These are phyloP conservation scores for Cydia splendana DNA, from an alignment of 1,140 invertebrate species.

Conservation along the genomic window DNA sequence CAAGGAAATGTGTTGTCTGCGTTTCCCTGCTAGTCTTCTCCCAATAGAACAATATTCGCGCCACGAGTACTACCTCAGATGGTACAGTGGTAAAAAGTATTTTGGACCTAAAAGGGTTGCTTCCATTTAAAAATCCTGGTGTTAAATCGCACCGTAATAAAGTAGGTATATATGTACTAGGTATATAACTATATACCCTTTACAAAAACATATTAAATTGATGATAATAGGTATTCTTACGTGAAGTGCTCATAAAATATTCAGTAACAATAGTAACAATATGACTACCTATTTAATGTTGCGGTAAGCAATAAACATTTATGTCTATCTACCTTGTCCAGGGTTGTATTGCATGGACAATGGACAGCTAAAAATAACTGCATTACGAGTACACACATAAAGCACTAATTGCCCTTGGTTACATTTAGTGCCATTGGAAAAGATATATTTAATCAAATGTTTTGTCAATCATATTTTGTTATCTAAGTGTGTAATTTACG, in stretches of 20 bases:
- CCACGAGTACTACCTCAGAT: not conserved
- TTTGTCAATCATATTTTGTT: too few relatives aligned
- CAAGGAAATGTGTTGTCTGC: conserved; percentile 66
- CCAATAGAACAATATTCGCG: conserved; percentile 23
- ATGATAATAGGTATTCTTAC: not conserved
- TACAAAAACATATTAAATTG: not conserved
- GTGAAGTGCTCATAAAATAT: conserved; percentile 8
- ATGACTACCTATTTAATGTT: conserved; percentile 40
- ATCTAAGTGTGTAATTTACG: not conserved
- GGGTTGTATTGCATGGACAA: conserved; percentile 47
- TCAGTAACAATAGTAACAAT: conserved; percentile 33
- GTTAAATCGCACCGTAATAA: not conserved
- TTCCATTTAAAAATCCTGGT: not conserved
- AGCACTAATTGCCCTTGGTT: not conserved
- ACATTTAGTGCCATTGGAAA: not conserved
- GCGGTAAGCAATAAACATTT: conserved; percentile 45
- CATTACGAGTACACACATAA: not conserved
- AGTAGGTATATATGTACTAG: not conserved
- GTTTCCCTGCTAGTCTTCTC: conserved; percentile 56
- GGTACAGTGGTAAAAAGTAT: not conserved
- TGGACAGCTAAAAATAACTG: conserved; percentile 34
- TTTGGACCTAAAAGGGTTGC: not conserved
- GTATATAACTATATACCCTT: not conserved
- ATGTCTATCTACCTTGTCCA: conserved; percentile 41
- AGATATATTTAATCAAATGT: not conserved